Evolutionary conservation across 1,140 invertebrate species (phyloP).

Genomic region (Danaus plexippus): DNA sequence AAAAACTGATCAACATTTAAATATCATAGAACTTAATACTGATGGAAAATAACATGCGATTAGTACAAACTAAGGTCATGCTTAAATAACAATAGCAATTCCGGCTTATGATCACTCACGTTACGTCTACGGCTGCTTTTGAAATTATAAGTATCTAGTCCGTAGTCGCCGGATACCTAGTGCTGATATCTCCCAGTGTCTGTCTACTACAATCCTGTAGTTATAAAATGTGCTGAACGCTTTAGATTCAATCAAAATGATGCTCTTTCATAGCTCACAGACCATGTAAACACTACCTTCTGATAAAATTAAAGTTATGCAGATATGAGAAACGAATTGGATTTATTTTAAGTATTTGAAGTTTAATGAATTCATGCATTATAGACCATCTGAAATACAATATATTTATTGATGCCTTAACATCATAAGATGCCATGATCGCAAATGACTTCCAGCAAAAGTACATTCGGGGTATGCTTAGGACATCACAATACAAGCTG

Average conservation of each 20-base stretch:
- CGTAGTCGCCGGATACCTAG: no score
- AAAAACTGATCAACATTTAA: conserved; percentile 5
- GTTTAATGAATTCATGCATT: conserved; percentile 7
- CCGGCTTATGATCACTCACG: conserved; percentile 65
- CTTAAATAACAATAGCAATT: conserved; percentile 28
- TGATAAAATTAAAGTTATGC: no score
- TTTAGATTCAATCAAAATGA: no score
- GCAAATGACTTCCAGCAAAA: no score
- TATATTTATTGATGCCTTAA: conserved; percentile 1
- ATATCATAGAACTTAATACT: background rate
- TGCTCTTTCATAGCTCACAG: no score
- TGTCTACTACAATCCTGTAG: background rate
- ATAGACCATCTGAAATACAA: conserved; percentile 4
- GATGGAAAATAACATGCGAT: conserved; percentile 11
- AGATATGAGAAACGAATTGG: no score
- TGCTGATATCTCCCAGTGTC: background rate
- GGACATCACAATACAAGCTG: conserved; percentile 60
- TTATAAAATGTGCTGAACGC: no score
- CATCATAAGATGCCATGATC: conserved; percentile 8
- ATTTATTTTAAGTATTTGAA: background rate
- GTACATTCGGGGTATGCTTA: conserved; percentile 21
- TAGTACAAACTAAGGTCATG: conserved; percentile 14
- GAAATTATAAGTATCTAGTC: no score
- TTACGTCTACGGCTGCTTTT: conserved; percentile 5
- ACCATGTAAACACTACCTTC: no score